Conservation (phyloP, 2,888 invertebrate genomes). For the Agriopis marginaria region DNA sequence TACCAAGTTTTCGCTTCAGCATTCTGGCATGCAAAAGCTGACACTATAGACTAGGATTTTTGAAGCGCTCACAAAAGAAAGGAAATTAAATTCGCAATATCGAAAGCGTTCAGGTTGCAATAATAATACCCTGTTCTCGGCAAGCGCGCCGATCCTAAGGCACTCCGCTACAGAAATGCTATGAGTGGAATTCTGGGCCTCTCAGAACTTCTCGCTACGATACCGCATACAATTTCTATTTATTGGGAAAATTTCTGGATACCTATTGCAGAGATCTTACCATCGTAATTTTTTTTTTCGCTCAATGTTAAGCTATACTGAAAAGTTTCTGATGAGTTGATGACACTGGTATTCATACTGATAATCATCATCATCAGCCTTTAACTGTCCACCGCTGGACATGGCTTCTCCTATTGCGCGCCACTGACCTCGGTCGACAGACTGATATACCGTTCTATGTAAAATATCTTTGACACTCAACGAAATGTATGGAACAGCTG, state of each 20-base stretch:
- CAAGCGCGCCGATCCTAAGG: conserved; percentile 21
- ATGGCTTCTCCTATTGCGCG: no score
- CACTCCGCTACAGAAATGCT: neutral
- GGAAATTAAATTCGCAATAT: conserved; percentile 41
- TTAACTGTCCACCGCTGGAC: no score
- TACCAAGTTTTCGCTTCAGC: conserved; percentile 43
- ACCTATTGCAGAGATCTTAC: neutral
- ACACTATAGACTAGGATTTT: conserved; percentile 34
- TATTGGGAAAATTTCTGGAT: neutral
- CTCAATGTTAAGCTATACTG: no score
- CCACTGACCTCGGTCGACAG: no score
- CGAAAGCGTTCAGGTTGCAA: conserved; percentile 36
- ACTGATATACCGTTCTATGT: no score
- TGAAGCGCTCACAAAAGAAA: conserved; percentile 28
- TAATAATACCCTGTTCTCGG: conserved; percentile 37
- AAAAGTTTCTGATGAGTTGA: no score
- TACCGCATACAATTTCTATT: conserved; percentile 3
- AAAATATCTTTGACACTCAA: no score
- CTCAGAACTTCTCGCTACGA: neutral
- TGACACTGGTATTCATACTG: no score
- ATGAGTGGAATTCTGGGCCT: neutral
- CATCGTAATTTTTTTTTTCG: no score
- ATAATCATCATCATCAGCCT: no score
- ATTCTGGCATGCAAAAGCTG: conserved; percentile 39
- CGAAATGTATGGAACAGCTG: no score